A percentile compares a stretch with the other conserved stretches of the same genome.
Evolutionary conservation across 1,140 invertebrate genomes (phyloP).

Genomic region (Hyles euphorbiae): DNA sequence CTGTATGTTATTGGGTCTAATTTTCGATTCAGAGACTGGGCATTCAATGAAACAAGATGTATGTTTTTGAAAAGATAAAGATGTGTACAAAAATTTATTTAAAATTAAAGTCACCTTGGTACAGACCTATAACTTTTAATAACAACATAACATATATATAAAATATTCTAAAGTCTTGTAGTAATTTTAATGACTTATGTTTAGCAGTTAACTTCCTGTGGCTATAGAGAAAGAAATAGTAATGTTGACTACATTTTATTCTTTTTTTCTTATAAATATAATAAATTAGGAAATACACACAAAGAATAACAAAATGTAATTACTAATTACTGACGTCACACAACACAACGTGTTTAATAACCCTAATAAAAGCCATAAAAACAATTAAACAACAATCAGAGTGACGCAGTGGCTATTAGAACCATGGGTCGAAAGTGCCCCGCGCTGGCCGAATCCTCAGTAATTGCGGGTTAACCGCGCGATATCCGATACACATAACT

Average conservation of each 20-base stretch:
- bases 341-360: slow-evolving; percentile 2
- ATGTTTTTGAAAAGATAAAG: no score
- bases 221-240: no score
- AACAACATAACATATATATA: no score
- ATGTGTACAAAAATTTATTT: no score
- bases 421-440: slow-evolving; percentile 11
- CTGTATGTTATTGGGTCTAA: no score
- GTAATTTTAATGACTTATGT: no score
- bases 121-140: background rate
- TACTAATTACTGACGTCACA: background rate
- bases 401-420: slow-evolving; percentile 27
- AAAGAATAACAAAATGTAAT: background rate
- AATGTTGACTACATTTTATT: background rate
- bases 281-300: slow-evolving; percentile 1
- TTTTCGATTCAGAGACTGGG: no score
- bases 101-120: background rate
- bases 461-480: slow-evolving; percentile 42
- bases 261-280: background rate
- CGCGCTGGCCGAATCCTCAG: slow-evolving; percentile 23
- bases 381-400: slow-evolving; percentile 52
- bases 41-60: no score
- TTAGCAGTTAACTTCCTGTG: no score
- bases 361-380: slow-evolving; percentile 26
- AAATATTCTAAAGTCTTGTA: no score
- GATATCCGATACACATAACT: slow-evolving; percentile 37